These are phyloP conservation scores for Psilopsiagon aurifrons DNA, from an alignment of 2,113 vertebrate genomes.

Conservation along the genomic window DNA sequence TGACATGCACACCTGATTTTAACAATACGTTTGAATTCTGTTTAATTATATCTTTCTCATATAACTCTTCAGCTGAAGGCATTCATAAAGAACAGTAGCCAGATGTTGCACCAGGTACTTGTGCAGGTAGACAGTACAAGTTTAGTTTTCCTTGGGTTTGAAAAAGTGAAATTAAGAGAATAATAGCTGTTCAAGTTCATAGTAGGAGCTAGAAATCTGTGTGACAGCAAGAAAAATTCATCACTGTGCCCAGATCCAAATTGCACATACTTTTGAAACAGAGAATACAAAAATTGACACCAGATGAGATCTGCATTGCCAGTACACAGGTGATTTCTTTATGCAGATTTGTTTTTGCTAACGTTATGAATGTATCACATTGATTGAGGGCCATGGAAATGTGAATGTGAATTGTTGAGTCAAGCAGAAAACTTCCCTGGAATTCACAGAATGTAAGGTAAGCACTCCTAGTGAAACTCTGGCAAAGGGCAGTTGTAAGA, in stretches of 20 bases:
- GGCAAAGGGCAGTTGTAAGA: neutral
- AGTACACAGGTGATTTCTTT: neutral
- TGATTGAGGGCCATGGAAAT: neutral
- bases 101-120: neutral
- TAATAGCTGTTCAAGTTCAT: neutral
- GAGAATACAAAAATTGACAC: neutral
- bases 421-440: conserved; percentile 17
- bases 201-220: neutral
- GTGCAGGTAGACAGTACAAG: neutral
- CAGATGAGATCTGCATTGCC: neutral
- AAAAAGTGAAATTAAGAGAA: neutral
- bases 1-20: neutral
- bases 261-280: neutral
- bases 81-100: neutral
- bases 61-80: neutral
- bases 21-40: neutral
- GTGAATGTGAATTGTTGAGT: neutral
- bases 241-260: neutral
- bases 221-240: neutral
- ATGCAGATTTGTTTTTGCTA: neutral
- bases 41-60: neutral
- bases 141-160: neutral
- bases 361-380: neutral
- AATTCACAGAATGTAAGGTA: conserved; percentile 36
- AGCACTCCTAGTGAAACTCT: conserved; percentile 18